Base-by-base conservation (phyloP, 2,797 vertebrate species). In the Buceros bicornis region DNA sequence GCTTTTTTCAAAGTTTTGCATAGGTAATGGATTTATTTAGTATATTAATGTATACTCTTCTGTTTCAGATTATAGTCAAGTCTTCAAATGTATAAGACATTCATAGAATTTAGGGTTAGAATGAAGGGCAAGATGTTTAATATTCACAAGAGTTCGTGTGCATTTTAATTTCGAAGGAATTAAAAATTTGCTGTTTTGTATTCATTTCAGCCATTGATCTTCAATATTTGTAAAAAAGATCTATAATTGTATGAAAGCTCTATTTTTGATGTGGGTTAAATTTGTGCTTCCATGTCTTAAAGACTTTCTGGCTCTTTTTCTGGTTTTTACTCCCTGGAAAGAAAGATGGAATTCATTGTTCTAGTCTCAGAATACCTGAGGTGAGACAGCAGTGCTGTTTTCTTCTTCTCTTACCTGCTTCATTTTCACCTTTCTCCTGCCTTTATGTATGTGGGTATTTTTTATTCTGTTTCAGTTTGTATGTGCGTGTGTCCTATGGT, bases 121-220 rank as follows among this genome's bases (percentile, higher is more conserved):
- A 62, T 33, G 26, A 80, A 92, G 13, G 16, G 18, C 40, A 72
- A 37, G 16, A 24, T 35, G 3, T 65, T 86, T 66, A 35, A 71
- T 86, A 11, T 80, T 89, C 22, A 15, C 11, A 77, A 77, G 37
- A 50, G 29, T 65, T 70, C 72, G 71, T 26, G 24, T 66, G 13
- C 33, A 16, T 88, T 94, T 90, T 48, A 21, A 29, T 96, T 87
- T 88, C 78, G 71, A 92, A 93, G 29, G 14, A 35, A 21, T 67
- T 85, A 6, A 60, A 82, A 82, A 47, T 54, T 80, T 48, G 80
- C 1, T 65, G 25, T 93, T 93, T 89, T 24, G 3, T 84, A 66
- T 40, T 69, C 4, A 61, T 72, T 62, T 56, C 70, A 90, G 54
- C 8, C 10, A 40, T 62, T 73, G 47, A 73, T 90, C 33, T 87